Evolutionary conservation across 2,888 invertebrate genomes (phyloP).

Genomic region (Cyaniris semiargus): DNA sequence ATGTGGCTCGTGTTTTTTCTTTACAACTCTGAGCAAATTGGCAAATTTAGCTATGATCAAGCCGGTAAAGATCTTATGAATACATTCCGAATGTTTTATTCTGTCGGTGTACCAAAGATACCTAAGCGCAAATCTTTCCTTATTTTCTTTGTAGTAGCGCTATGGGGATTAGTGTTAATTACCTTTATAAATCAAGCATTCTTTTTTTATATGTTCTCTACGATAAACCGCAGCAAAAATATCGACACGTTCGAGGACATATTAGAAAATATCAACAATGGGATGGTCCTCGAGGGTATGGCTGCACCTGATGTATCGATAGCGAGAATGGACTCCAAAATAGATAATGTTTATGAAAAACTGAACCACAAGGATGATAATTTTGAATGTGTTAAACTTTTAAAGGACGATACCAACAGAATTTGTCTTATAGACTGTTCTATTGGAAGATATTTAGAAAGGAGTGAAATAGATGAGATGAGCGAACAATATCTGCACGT

Average conservation of each 20-base stretch:
- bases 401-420: not conserved
- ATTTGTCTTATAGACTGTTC: constrained; percentile 18
- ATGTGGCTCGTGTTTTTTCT: constrained; percentile 13
- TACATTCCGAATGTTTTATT: not conserved
- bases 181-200: constrained; percentile 10
- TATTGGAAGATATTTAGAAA: constrained; percentile 6
- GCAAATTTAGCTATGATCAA: constrained; percentile 12
- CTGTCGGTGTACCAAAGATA: not conserved
- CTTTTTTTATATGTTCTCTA: not conserved
- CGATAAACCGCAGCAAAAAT: not conserved
- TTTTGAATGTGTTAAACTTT: constrained; percentile 5
- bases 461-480: constrained; percentile 3
- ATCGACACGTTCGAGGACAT: constrained; percentile 19
- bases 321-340: not conserved
- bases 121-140: constrained; percentile 15
- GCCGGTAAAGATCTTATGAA: constrained; percentile 22
- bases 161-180: not conserved
- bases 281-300: not conserved
- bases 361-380: not conserved
- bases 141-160: not conserved
- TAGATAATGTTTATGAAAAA: not conserved
- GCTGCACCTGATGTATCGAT: not conserved
- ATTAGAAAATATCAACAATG: not conserved
- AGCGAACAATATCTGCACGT: constrained; percentile 18
- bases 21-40: not conserved